Percentiles rank a stretch among this genome's conserved stretches.
Conservation (phyloP, 92 coral and sea anemone genomes). For the Pocillopora meandrina region DNA sequence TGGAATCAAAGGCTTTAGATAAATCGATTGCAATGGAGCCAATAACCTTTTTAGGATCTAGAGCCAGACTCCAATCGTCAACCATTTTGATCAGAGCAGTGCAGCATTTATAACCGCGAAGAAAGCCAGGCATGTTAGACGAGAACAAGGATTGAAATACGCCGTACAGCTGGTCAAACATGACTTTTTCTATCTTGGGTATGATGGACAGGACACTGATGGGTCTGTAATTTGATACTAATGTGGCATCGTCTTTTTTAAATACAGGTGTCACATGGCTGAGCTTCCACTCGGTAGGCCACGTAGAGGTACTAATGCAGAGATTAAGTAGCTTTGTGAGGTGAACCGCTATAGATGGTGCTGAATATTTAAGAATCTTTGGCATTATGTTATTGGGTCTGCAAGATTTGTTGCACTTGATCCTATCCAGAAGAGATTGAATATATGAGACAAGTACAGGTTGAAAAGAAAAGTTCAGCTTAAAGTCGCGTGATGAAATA, state of each 20-base stretch:
- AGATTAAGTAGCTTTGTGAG: constrained; percentile 3
- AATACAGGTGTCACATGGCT: background rate
- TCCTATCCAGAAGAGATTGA: no score
- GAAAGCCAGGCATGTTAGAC: no score
- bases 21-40: no score
- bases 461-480: background rate
- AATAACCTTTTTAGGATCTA: no score
- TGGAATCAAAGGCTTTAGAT: no score
- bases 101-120: no score
- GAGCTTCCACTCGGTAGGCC: constrained; percentile 3
- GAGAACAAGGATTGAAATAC: no score
- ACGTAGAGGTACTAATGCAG: constrained; percentile 2
- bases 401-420: background rate
- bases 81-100: no score
- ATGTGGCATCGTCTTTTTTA: no score
- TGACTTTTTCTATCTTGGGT: background rate
- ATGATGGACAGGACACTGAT: background rate
- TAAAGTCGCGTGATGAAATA: background rate
- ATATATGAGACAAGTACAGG: no score
- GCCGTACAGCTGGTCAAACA: background rate
- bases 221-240: no score
- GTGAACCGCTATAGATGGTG: constrained; percentile 2
- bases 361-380: background rate
- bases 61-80: no score
- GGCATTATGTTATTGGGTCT: background rate